Evolutionary conservation across 1,140 invertebrate species (phyloP).

Genomic region (Daktulosphaira vitifoliae): DNA sequence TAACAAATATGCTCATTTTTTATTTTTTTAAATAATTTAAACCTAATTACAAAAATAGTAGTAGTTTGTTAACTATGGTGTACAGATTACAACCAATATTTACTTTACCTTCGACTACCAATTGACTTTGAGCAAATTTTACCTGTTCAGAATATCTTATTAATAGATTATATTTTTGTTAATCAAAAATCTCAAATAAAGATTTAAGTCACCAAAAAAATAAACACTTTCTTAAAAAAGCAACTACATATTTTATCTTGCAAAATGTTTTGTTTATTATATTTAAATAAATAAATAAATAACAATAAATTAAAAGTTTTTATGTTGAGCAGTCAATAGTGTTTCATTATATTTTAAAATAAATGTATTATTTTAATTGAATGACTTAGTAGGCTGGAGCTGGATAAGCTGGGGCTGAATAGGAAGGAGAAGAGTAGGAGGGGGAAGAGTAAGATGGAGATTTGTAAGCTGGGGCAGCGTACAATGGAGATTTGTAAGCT

Average conservation of each 20-base stretch:
- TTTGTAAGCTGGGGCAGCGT: conserved; percentile 29
- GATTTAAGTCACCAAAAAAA: neutral
- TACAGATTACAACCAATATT: no score
- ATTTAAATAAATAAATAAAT: conserved; percentile 33
- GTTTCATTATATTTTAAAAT: neutral
- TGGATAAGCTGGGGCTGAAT: conserved; percentile 37
- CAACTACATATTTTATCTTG: neutral
- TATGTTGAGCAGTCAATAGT: neutral
- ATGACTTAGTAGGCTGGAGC: conserved; percentile 36
- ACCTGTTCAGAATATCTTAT: no score
- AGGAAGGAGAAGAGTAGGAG: conserved; percentile 34
- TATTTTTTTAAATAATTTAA: no score
- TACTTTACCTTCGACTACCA: no score
- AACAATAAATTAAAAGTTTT: conserved; percentile 11
- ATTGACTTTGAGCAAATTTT: no score
- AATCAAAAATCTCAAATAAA: no score
- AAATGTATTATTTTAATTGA: conserved; percentile 5
- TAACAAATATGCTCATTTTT: no score
- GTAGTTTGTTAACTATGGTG: no score
- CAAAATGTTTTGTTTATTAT: conserved; percentile 24
- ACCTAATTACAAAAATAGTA: no score
- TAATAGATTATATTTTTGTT: no score
- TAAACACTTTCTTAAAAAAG: no score
- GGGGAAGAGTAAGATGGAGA: conserved; percentile 23
- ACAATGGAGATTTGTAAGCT: conserved; percentile 33